Evolutionary conservation across 1,140 invertebrate species (phyloP), one percentile per base, ranked within the genome.

Genomic region (Caenorhabditis tropicalis): DNA sequence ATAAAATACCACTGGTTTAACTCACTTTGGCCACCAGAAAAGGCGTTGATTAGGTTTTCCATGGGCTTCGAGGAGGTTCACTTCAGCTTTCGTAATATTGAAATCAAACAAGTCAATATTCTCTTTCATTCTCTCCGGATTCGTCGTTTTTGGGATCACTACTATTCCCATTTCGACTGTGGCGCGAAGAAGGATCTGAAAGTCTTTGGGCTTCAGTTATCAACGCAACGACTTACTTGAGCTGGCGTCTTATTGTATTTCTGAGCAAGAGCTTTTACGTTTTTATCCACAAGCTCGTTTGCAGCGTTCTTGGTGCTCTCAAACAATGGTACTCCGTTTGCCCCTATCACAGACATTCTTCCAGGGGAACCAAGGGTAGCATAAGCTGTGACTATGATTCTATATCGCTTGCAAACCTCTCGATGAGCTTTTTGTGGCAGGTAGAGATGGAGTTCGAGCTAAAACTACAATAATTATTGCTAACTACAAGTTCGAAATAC

Each of bases 101-200:
- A 88, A 88, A 58, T 88, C 87, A 36, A 92, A 89, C 0, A 91
- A 83, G 27, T 91, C 82, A 15, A 91, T 86, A 87, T 95, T 95
- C 46, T 87, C 65, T 21, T 74, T 74, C 65, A 74, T 74, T 74
- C 65, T 58, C 3, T 53, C 65, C 3, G 86, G 48, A 39, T 82
- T 86, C 2, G 48, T 81, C 56, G 90, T 92, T 58, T 92, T 92
- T 51, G 92, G 92, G 85, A 92, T 91, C 1, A 91, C 87, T 12
- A 88, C 86, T 29, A 91, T 88, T 6, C 89, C 89, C 51, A 91
- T 87, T 84, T 92, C 89, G 7, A 92, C 48, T 6, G 88, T 83
- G 74, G 88, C 91, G 33, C 91, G 87, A 9, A 93, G 88, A 33
- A 92, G 82, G 58, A 92, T 87, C 86, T 95, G 65, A 15, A 46